Base-by-base conservation (phyloP, 2,797 vertebrate species). In the Strix occidentalis region DNA sequence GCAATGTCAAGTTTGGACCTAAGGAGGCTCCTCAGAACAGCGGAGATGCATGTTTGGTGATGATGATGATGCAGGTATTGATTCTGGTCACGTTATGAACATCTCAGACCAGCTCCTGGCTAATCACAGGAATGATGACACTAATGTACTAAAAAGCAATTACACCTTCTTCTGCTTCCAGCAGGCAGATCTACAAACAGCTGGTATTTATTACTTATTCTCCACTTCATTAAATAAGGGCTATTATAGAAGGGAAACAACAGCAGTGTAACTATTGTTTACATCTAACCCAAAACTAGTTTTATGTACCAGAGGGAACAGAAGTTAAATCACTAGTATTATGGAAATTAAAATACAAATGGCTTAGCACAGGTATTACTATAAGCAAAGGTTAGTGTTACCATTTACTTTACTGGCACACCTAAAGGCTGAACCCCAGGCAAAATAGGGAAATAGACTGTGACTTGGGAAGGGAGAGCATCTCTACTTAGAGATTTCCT, bases 11-110 rank as follows among this genome's bases (percentile, higher is more conserved):
- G 26, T 43, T 10, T 43, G 56, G 60, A 68, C 13, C 63, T 26
- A 45, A 10, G 33, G 71, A 84, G n/a, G 28, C 33, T 58, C 46
- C 77, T 66, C 43, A 28, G 35, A 56, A n/a, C 54, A 21, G 35
- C 4, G 0, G 15, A 56, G 61, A 21, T 9, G 37, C 16, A 3
- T 1, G 28, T 12, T 2, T 28, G 63, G 56, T 57, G 84, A 6
- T 6, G 63, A 5, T 5, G 75, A 3, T 12, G 91, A 2, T 16
- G 50, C 53, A 53, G 39, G 69, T 33, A 74, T 63, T 5, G 35
- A 41, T 76, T 63, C 56, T 31, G 64, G 35, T 68, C 79, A 85
- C 14, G 1, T 69, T 72, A 11, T 3, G 9, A 39, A 9, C n/a
- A 25, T 16, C 76, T 77, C 84, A 69, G 41, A 20, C 23, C 48